A percentile compares a stretch with the other conserved stretches of the same genome.
These are phyloP conservation scores for Malaclemys terrapin DNA, from an alignment of 2,113 vertebrate species.

Conservation along the genomic window DNA sequence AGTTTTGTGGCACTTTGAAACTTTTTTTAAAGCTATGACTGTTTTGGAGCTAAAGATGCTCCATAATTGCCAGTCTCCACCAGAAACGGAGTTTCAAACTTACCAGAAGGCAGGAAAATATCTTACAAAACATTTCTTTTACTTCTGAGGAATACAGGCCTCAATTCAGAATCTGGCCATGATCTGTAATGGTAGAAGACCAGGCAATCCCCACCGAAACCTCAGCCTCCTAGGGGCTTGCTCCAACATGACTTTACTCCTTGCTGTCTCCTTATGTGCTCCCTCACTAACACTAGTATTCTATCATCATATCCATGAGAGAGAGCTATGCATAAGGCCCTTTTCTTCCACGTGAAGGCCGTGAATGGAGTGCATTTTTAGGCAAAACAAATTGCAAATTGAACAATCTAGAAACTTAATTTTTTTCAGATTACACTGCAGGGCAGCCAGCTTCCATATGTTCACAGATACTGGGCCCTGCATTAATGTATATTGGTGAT, in stretches of 20 bases:
- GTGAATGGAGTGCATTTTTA: neutral
- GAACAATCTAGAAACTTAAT: neutral
- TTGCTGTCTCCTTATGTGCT: neutral
- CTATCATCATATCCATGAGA: neutral
- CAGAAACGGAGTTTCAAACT: rapidly evolving
- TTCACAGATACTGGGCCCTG: neutral
- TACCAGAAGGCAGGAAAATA: neutral
- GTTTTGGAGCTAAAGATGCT: neutral
- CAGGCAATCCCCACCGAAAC: neutral
- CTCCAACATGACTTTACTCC: neutral
- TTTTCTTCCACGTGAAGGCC: neutral
- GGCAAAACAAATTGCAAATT: neutral
- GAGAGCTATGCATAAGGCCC: neutral
- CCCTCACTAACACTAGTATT: neutral
- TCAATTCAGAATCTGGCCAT: neutral
- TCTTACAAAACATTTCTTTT: neutral
- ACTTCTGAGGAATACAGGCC: neutral
- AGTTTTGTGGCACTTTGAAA: neutral
- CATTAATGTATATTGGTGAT: rapidly evolving
- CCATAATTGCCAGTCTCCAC: neutral
- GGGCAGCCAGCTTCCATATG: neutral
- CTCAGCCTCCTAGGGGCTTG: neutral
- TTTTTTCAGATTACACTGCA: neutral
- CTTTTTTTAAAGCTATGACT: neutral
- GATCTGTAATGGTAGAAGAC: neutral